Conservation (phyloP, 2,113 vertebrate genomes). For the Eclectus roratus region DNA sequence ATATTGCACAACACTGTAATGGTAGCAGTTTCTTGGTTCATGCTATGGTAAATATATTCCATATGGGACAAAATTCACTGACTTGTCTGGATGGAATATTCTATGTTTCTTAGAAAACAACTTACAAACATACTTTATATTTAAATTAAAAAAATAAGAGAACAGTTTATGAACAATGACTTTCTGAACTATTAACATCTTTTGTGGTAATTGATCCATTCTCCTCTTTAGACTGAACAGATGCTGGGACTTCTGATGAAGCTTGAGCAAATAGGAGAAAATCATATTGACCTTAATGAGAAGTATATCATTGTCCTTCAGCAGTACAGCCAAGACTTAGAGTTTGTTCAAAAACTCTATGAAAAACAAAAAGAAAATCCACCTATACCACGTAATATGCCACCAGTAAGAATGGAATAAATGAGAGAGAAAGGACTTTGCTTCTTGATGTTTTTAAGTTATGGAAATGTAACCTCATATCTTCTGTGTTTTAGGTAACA, state of each 20-base stretch:
- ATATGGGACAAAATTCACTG: background rate
- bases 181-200: background rate
- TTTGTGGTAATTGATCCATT: background rate
- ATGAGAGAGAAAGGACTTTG: background rate
- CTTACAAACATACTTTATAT: background rate
- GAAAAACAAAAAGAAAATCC: slow-evolving; percentile 79
- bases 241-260: slow-evolving; percentile 75
- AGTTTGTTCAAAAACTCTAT: slow-evolving; percentile 76
- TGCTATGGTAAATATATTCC: background rate
- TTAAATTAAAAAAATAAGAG: background rate
- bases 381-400: slow-evolving; percentile 74
- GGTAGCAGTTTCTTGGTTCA: background rate
- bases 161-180: background rate
- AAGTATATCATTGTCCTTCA: slow-evolving; percentile 75
- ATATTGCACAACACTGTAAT: background rate
- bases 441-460: background rate
- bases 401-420: slow-evolving; percentile 72
- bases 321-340: slow-evolving; percentile 76
- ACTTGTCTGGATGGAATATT: background rate
- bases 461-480: background rate
- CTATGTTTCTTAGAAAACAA: background rate
- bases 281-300: slow-evolving; percentile 73
- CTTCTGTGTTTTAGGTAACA: slow-evolving; percentile 70
- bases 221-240: slow-evolving; percentile 74
- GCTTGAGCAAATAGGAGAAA: slow-evolving; percentile 70